These are phyloP conservation scores for Heliangelus exortis DNA, from an alignment of 2,797 vertebrate genomes.

Conservation along the genomic window DNA sequence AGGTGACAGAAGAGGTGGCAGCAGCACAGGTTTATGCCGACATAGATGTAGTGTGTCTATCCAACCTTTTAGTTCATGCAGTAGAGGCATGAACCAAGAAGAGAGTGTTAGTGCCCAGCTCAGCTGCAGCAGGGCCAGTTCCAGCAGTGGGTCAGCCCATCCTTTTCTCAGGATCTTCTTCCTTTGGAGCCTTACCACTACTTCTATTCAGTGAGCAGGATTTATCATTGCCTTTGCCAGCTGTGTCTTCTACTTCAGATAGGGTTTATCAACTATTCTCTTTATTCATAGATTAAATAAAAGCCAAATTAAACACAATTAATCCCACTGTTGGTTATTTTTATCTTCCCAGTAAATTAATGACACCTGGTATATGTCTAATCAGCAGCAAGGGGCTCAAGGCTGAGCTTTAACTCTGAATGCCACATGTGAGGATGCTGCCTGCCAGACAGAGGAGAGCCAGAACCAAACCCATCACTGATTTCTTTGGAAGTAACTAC, in stretches of 20 bases:
- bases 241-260: not conserved
- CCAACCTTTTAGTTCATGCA: not conserved
- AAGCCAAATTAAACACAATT: not conserved
- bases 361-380: not conserved
- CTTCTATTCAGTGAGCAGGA: not conserved
- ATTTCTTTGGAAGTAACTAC: not conserved
- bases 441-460: not conserved
- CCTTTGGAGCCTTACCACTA: not conserved
- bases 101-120: not conserved
- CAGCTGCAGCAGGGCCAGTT: not conserved
- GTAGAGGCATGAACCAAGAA: not conserved
- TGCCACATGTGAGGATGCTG: not conserved
- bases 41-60: not conserved
- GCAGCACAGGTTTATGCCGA: slow-evolving; percentile 10
- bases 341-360: not conserved
- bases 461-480: not conserved
- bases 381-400: not conserved
- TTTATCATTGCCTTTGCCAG: not conserved
- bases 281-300: not conserved
- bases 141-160: not conserved
- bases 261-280: not conserved
- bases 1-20: not conserved
- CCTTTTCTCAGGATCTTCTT: not conserved
- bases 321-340: not conserved
- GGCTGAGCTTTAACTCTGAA: not conserved